Base-by-base conservation (phyloP, 2,888 invertebrate species). In the Sesamia inferens region DNA sequence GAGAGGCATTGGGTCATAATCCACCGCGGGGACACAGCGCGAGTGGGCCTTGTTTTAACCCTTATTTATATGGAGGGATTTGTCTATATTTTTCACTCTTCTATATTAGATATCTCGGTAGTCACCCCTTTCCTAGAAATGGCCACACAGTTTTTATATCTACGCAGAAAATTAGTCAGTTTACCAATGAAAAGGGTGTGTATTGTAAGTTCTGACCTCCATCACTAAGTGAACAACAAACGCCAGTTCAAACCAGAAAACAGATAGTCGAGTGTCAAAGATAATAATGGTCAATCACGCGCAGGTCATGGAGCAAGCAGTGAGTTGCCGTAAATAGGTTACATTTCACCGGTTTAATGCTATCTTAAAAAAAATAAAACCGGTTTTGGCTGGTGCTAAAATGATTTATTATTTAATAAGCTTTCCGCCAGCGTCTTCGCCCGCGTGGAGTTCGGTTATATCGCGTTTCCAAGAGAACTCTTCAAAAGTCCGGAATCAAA, bases 361-460 rank as follows among this genome's bases (percentile, higher is more conserved):
- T 74, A 68, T 76, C 68, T 62, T 4, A 47, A 31, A 59, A 68
- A 59, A 68, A 77, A 68, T 6, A 39, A 66, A 84, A 78, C 83
- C 42, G 68, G 83, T 81, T 24, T 54, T 44, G 2, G 5, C 65
- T 62, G 42, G 78, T 71, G n/a, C 39, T 16, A 2, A 65, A 61
- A 62, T 68, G 22, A 72, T 69, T 61, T 64, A 54, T 78, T 57
- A 69, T 68, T 67, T 73, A 57, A 61, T 66, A n/a, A n/a, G n/a
- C n/a, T n/a, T n/a, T n/a, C n/a, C n/a, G n/a, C n/a, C n/a, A n/a
- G n/a, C n/a, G n/a, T n/a, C n/a, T n/a, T n/a, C n/a, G n/a, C n/a
- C n/a, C n/a, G n/a, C n/a, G n/a, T n/a, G n/a, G n/a, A n/a, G n/a
- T n/a, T n/a, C n/a, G n/a, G n/a, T n/a, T n/a, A n/a, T n/a, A n/a